Evolutionary conservation across 2,797 vertebrate species (phyloP).

Genomic region (Thripadectes ignobilis): DNA sequence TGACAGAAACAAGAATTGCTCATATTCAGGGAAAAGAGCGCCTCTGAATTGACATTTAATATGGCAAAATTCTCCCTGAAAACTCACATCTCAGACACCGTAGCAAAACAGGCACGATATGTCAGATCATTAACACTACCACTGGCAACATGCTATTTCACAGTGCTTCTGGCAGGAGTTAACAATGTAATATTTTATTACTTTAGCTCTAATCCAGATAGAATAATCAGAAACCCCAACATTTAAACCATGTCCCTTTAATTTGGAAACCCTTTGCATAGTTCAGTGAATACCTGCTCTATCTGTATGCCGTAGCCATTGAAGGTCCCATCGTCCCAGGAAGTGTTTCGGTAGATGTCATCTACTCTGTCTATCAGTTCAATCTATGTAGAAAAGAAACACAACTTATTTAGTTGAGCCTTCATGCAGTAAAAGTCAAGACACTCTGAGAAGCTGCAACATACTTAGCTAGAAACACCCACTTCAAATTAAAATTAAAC

Average conservation of each 20-base stretch:
- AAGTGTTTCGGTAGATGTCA: conserved; percentile 96
- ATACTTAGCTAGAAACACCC: background rate
- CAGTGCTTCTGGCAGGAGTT: background rate
- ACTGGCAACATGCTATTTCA: background rate
- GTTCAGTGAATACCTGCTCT: conserved; percentile 84
- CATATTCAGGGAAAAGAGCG: background rate
- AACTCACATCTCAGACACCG: background rate
- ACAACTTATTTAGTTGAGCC: background rate
- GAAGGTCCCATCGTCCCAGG: conserved; percentile 85
- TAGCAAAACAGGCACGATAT: background rate
- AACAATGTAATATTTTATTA: background rate
- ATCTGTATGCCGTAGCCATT: conserved; percentile 96
- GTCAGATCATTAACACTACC: background rate
- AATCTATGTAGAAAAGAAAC: conserved; percentile 80
- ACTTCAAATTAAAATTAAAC: background rate
- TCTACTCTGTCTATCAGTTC: conserved; percentile 97
- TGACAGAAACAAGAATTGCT: background rate
- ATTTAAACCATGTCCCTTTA: background rate
- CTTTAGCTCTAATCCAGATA: background rate
- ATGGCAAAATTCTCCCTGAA: background rate
- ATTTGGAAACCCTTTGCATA: background rate
- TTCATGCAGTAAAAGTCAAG: background rate
- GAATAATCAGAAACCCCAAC: background rate
- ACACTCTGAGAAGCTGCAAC: background rate
- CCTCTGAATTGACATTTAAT: background rate